Evolutionary conservation across 2,113 vertebrate species (phyloP), one percentile per base, ranked within the genome.

Genomic region (Phyllostomus discolor): DNA sequence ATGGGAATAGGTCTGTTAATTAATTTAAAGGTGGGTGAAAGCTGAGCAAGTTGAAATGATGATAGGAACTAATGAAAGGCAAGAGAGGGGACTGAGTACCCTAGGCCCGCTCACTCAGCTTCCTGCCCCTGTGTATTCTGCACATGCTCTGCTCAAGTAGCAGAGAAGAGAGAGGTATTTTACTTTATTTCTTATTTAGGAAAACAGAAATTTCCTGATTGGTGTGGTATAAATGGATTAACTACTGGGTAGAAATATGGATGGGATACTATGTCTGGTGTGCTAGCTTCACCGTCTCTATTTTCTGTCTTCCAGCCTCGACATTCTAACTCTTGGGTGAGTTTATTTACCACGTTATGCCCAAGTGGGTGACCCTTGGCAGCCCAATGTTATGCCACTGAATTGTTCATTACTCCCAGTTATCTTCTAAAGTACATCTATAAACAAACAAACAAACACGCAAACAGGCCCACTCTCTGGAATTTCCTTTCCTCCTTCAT

Each of bases 401-500:
- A 90, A 33, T 80, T 90, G n/a, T 70, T 91, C 5, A 72, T 38
- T 72, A 72, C 10, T 12, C 5, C 3, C 14, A 35, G 59, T 41
- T 91, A 31, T 73, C 67, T 89, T 67, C 28, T 64, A 91, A 97
- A 91, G 31, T 83, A 33, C 54, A 89, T 79, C 62, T 90, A 84
- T 28, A 76, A 16, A 33, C 28, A 5, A 43, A 35, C 57, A 33
- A 43, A 69, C 66, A 33, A 43, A 69, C 57, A 69, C 69, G 35
- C 48, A 5, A 19, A 75, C 5, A 73, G 28, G 22, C 19, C 20
- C 5, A 67, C 22, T 83, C 81, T 83, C 70, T 88, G n/a, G 67
- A 95, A 76, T 88, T 95, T 92, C 64, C 48, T 73, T 90, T 94
- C 43, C 59, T 91, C 16, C 50, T 87, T 92, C 20, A 88, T 88